Percentiles rank a stretch among this genome's conserved stretches.
phyloP scores from a whole-genome alignment of 2,888 invertebrate species.

The Brachycybe producta region DNA sequence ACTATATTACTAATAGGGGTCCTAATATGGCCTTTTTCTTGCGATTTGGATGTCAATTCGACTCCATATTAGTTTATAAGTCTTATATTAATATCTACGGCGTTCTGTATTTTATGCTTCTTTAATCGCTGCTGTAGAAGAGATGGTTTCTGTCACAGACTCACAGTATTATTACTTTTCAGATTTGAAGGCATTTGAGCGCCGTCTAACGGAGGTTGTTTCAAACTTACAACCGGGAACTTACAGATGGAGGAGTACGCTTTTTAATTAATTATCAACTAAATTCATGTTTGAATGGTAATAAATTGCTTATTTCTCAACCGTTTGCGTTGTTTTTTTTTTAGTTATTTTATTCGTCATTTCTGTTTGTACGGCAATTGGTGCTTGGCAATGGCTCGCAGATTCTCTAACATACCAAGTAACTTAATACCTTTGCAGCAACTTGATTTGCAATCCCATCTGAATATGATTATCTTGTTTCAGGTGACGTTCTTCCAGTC shows the following conservation, averaged over 20 bases:
- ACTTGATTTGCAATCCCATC: too few relatives aligned
- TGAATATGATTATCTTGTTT: slow-evolving; percentile 7
- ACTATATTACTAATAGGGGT: too few relatives aligned
- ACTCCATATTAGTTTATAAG: too few relatives aligned
- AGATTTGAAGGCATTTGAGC: slow-evolving; percentile 95
- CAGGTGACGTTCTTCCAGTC: slow-evolving; percentile 75
- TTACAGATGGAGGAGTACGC: slow-evolving; percentile 85
- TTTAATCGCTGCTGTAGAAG: too few relatives aligned
- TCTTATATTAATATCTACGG: too few relatives aligned
- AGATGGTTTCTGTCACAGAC: too few relatives aligned
- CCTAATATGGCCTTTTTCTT: too few relatives aligned
- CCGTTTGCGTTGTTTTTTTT: neutral
- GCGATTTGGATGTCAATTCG: too few relatives aligned
- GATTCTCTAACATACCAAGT: slow-evolving; percentile 82
- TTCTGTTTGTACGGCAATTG: slow-evolving; percentile 79
- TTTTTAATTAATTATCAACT: slow-evolving; percentile 11
- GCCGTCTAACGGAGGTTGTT: slow-evolving; percentile 92
- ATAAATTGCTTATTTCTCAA: neutral
- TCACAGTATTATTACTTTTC: neutral
- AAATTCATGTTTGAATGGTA: neutral
- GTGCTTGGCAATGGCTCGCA: slow-evolving; percentile 91
- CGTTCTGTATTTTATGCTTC: too few relatives aligned
- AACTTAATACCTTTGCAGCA: too few relatives aligned
- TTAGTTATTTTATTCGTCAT: slow-evolving; percentile 74
- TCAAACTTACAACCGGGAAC: slow-evolving; percentile 89